Conservation (phyloP, 2,888 invertebrate species). For the Leptopterna dolabrata region DNA sequence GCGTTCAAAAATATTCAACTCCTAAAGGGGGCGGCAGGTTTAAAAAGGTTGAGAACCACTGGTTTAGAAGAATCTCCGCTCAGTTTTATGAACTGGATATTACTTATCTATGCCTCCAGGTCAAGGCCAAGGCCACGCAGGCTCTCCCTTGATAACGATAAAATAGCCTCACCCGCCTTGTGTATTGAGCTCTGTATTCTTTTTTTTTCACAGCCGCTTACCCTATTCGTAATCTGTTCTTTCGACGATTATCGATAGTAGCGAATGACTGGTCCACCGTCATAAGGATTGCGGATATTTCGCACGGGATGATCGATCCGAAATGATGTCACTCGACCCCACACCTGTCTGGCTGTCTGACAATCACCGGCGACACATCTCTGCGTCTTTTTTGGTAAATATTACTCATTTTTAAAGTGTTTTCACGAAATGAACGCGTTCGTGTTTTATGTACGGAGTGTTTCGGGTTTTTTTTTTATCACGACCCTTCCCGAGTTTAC, state of each 20-base stretch:
- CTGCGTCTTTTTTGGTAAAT: constrained; percentile 13
- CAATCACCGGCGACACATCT: constrained; percentile 3
- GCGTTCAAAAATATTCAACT: too few relatives aligned
- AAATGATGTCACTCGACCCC: constrained; percentile 21
- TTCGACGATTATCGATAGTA: not conserved
- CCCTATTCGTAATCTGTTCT: not conserved
- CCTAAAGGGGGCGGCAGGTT: too few relatives aligned
- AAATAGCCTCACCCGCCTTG: not conserved
- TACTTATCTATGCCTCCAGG: not conserved
- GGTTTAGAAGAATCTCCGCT: too few relatives aligned
- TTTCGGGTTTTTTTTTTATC: too few relatives aligned
- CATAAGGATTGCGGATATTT: not conserved
- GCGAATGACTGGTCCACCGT: too few relatives aligned
- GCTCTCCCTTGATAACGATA: not conserved
- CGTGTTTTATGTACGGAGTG: too few relatives aligned
- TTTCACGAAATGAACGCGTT: not conserved
- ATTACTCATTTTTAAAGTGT: not conserved
- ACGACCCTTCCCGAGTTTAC: too few relatives aligned
- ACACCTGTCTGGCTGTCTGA: not conserved
- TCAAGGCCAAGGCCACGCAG: not conserved
- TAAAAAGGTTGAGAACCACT: too few relatives aligned
- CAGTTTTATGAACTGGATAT: not conserved
- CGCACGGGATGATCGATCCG: not conserved
- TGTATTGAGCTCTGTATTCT: not conserved
- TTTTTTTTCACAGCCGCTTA: not conserved